Percentiles rank a stretch among this genome's conserved stretches.
phyloP scores from a whole-genome alignment of 2,113 vertebrate species.

The Thamnaconus septentrionalis region DNA sequence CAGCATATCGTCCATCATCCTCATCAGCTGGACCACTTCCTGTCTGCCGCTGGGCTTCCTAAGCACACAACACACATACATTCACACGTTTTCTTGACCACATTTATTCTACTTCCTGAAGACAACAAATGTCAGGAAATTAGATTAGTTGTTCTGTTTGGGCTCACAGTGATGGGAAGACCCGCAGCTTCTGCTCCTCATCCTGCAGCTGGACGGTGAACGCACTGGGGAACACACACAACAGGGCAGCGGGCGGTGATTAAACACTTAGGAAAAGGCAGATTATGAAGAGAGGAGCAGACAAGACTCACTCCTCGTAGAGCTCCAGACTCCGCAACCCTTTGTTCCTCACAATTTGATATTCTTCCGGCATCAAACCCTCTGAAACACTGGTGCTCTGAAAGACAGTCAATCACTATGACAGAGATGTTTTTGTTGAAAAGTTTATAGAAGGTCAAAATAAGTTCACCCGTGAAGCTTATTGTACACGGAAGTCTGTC shows the following conservation, averaged over 20 bases:
- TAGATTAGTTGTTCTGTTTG: neutral
- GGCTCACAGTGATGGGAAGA: conserved; percentile 86
- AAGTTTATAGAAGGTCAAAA: too few species aligned
- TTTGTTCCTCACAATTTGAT: conserved; percentile 83
- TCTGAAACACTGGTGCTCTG: conserved; percentile 65
- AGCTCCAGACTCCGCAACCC: conserved; percentile 80
- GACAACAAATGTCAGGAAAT: too few species aligned
- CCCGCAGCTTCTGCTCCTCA: conserved; percentile 75
- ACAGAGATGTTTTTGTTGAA: too few species aligned
- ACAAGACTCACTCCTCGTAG: conserved; percentile 83
- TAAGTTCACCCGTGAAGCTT: too few species aligned
- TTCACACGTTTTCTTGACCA: neutral
- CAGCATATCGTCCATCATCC: conserved; percentile 87
- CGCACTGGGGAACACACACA: conserved; percentile 72
- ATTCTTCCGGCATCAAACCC: conserved; percentile 85
- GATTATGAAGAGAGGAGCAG: neutral
- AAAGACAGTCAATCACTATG: conserved; percentile 21
- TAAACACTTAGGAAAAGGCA: neutral
- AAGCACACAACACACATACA: conserved; percentile 12
- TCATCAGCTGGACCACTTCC: conserved; percentile 82
- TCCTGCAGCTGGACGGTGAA: conserved; percentile 88
- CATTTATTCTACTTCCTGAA: neutral
- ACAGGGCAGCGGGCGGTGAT: neutral
- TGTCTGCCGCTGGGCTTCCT: conserved; percentile 85
- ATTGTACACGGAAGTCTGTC: too few species aligned